Conservation (phyloP, 1,140 invertebrate genomes). For the Sesamia nonagrioides region DNA sequence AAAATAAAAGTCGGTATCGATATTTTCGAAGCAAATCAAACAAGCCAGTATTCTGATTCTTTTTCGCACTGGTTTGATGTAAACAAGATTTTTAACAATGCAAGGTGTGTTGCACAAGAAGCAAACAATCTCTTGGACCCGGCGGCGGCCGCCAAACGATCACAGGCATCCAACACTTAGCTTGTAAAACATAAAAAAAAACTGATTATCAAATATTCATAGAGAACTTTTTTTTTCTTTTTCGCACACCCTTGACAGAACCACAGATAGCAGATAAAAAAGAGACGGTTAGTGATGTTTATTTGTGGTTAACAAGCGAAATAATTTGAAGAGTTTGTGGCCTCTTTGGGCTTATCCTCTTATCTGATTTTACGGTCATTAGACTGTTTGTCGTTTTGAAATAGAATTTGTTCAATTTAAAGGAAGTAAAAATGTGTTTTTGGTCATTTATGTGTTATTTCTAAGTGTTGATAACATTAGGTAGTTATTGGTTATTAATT, state of each 20-base stretch:
- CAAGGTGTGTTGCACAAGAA: constrained; percentile 70
- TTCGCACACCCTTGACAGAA: constrained; percentile 80
- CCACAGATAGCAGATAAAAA: constrained; percentile 61
- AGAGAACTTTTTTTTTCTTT: constrained; percentile 54
- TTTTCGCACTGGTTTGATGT: constrained; percentile 68
- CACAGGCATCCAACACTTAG: constrained; percentile 56
- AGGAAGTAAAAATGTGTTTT: not conserved
- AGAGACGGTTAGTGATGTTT: constrained; percentile 49
- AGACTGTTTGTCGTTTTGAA: constrained; percentile 4
- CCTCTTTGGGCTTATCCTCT: constrained; percentile 27
- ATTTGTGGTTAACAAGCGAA: constrained; percentile 52
- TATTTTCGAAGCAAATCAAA: constrained; percentile 30
- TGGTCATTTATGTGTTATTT: not conserved
- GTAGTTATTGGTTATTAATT: too few relatives aligned
- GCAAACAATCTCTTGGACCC: constrained; percentile 69
- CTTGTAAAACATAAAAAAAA: constrained; percentile 32
- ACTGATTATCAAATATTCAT: constrained; percentile 62
- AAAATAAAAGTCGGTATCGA: constrained; percentile 7
- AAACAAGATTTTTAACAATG: constrained; percentile 72
- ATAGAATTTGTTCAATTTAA: not conserved
- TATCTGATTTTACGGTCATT: constrained; percentile 47
- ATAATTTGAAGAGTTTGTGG: constrained; percentile 50
- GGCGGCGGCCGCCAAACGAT: constrained; percentile 80
- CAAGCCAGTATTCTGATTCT: constrained; percentile 34
- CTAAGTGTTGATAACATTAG: too few relatives aligned